phyloP scores from a whole-genome alignment of 2,113 vertebrate species.

The Ceyx margarethae region DNA sequence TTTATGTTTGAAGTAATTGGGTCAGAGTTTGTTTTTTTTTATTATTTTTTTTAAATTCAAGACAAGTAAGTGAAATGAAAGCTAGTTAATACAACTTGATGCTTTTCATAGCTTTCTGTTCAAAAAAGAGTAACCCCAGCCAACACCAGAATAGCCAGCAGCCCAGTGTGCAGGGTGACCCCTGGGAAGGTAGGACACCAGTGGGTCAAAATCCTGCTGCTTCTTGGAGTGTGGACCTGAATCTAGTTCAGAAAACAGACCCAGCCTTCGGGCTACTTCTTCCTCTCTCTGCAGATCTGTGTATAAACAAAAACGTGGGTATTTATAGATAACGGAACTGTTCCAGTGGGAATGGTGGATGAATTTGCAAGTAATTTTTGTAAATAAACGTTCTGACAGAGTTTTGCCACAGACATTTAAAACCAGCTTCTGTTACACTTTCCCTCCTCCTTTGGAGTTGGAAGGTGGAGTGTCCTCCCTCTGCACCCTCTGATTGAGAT shows the following conservation, averaged over 20 bases:
- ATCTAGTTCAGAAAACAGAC: background rate
- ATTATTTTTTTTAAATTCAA: background rate
- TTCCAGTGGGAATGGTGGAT: background rate
- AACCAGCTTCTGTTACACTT: background rate
- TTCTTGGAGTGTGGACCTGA: background rate
- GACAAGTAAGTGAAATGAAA: background rate
- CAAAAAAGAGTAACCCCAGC: background rate
- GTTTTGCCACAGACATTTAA: background rate
- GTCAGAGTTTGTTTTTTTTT: background rate
- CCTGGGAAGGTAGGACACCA: background rate
- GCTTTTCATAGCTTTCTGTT: background rate
- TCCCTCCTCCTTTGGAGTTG: background rate
- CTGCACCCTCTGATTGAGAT: background rate
- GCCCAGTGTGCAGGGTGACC: background rate
- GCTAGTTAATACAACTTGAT: background rate
- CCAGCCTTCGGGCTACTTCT: background rate
- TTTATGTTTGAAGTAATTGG: conserved; percentile 48
- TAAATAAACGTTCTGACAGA: background rate
- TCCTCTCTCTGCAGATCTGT: background rate
- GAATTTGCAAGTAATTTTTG: background rate
- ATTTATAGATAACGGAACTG: background rate
- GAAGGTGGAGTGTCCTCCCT: background rate
- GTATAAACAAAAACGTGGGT: background rate
- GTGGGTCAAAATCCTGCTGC: background rate
- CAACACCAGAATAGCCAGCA: background rate